phyloP scores from a whole-genome alignment of 2,113 vertebrate species.

The Oxyura jamaicensis region DNA sequence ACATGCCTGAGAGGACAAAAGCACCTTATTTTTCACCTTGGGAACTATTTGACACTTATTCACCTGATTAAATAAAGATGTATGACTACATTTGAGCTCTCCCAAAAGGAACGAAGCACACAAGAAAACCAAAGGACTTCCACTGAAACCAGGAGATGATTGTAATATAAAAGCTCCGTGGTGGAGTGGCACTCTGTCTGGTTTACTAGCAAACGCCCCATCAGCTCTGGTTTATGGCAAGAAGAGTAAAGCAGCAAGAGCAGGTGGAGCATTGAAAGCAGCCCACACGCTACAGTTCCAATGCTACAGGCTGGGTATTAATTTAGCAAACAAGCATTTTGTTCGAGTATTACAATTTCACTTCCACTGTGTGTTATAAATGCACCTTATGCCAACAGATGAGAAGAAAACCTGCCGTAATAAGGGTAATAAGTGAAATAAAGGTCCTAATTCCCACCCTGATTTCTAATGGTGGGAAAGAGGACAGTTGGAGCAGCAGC shows the following conservation, averaged over 20 bases:
- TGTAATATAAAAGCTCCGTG: background rate
- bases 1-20: background rate
- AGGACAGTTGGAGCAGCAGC: background rate
- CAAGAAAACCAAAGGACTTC: background rate
- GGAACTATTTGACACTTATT: background rate
- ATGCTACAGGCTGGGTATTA: background rate
- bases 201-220: background rate
- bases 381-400: background rate
- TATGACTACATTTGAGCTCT: fast-evolving
- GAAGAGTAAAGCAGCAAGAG: background rate
- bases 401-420: background rate
- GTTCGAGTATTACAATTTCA: background rate
- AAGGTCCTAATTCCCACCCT: background rate
- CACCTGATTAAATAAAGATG: conserved; percentile 27
- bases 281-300: background rate
- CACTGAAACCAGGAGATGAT: background rate
- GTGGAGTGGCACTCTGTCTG: background rate
- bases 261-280: background rate
- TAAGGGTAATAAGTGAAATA: background rate
- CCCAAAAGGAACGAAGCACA: background rate
- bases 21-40: conserved; percentile 28
- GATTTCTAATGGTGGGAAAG: background rate
- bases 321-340: background rate
- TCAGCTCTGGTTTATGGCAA: background rate
- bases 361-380: background rate